Evolutionary conservation across 2,888 invertebrate species (phyloP).

Genomic region (Catocala fraxini): DNA sequence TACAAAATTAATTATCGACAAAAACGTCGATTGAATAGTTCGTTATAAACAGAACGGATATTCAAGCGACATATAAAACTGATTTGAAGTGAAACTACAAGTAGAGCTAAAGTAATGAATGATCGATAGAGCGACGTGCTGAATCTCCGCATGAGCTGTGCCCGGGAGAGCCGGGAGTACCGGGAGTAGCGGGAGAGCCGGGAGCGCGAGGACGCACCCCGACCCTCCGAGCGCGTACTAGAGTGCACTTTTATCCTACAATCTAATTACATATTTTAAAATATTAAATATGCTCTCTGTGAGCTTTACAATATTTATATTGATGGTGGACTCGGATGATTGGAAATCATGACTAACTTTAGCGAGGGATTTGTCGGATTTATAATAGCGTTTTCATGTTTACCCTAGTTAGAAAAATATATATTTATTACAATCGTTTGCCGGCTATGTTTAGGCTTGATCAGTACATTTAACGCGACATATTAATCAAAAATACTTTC

Average conservation of each 20-base stretch:
- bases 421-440: no score
- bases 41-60: no score
- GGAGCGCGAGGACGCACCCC: conserved; percentile 15
- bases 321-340: conserved; percentile 3
- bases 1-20: no score
- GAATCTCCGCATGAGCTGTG: conserved; percentile 32
- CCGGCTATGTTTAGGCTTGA: no score
- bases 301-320: conserved; percentile 9
- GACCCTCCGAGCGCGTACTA: background rate
- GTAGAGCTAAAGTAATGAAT: conserved; percentile 33
- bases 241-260: conserved; percentile 24
- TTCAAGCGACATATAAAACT: background rate
- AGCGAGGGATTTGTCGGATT: no score
- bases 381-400: no score
- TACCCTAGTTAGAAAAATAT: no score
- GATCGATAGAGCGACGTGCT: conserved; percentile 45
- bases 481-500: no score
- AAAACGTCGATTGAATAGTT: no score
- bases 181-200: conserved; percentile 17
- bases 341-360: background rate
- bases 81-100: conserved; percentile 16
- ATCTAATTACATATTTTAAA: conserved; percentile 39
- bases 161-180: conserved; percentile 19
- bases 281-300: conserved; percentile 8
- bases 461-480: no score